Evolutionary conservation across 2,113 vertebrate genomes (phyloP), one percentile per base, ranked within the genome.

Genomic region (Meleagris gallopavo): DNA sequence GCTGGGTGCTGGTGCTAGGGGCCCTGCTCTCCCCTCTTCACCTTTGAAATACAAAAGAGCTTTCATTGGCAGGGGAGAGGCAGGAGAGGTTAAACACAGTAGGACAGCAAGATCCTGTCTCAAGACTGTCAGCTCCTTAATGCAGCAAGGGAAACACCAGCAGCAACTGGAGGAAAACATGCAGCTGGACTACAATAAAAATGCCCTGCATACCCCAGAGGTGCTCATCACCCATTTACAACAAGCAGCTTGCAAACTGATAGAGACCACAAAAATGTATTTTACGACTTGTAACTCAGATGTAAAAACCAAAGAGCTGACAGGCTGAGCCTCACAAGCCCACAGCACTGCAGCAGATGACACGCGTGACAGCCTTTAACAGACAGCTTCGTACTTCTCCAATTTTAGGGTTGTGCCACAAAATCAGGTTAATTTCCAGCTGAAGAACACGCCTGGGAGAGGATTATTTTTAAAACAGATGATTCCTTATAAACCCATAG

Each of bases 1-100:
- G 97, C 93, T 97, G 90, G 91, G 66, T 90, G 95, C 93, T 74
- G 88, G 86, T 48, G 60, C 96, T 98, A 97, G 97, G 94, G 95
- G 50, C 94, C 92, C 71, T 83, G 67, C 57, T 92, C 66, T 36
- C 40, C 48, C 48, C 67, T 27, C 70, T 52, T n/a, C 32, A 34
- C 45, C 32, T 88, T 46, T 66, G 43, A 83, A 94, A 79, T 32
- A 84, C 71, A 82, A 55, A 75, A 52, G 45, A 21, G 27, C 36
- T 38, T 67, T 60, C 46, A 7, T 2, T 11, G 43, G 13, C 8
- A 30, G 18, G 15, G 32, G 32, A 12, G 12, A 61, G 45, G 71
- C 58, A 70, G 38, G 30, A 54, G 57, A 66, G 25, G 61, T 40
- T 55, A 54, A 67, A 32, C 38, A 2, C 1, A 27, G 41, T 22